phyloP scores from a whole-genome alignment of 2,888 invertebrate genomes.

The Sinelater perroti region DNA sequence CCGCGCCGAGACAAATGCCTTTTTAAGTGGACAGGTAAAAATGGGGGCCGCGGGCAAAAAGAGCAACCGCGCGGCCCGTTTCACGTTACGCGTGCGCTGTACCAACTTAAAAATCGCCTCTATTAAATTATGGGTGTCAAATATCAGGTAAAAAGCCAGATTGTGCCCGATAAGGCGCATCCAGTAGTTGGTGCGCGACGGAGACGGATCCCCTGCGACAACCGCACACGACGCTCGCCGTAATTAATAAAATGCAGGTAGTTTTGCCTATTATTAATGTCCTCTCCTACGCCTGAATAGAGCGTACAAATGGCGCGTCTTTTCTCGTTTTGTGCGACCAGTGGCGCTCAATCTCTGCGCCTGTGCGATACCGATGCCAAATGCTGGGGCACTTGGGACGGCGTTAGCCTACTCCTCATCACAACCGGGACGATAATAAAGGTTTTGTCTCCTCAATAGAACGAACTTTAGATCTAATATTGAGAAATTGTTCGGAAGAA shows the following conservation, averaged over 20 bases:
- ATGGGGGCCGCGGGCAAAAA: constrained; percentile 1
- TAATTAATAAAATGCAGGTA: constrained; percentile 55
- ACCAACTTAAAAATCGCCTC: constrained; percentile 45
- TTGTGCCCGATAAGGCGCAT: constrained; percentile 47
- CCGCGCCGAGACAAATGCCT: no score
- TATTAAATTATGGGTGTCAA: constrained; percentile 49
- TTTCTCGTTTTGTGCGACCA: constrained; percentile 15
- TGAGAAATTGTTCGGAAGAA: no score
- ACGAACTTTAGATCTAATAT: no score
- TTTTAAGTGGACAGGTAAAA: constrained; percentile 24
- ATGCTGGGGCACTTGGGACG: no score
- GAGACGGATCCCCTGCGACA: constrained; percentile 50
- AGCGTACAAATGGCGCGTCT: constrained; percentile 27
- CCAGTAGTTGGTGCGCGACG: constrained; percentile 50
- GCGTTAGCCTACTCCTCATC: no score
- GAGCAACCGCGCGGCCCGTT: constrained; percentile 13
- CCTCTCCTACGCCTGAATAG: constrained; percentile 38
- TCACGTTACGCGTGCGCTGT: constrained; percentile 11
- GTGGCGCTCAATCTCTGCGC: background rate
- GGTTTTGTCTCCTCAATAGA: no score
- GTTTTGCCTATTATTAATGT: constrained; percentile 53
- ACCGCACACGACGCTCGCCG: constrained; percentile 50
- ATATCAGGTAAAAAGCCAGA: constrained; percentile 48
- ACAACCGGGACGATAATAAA: no score
- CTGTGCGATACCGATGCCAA: background rate